phyloP scores from a whole-genome alignment of 2,888 invertebrate species.

The Hesperia comma region DNA sequence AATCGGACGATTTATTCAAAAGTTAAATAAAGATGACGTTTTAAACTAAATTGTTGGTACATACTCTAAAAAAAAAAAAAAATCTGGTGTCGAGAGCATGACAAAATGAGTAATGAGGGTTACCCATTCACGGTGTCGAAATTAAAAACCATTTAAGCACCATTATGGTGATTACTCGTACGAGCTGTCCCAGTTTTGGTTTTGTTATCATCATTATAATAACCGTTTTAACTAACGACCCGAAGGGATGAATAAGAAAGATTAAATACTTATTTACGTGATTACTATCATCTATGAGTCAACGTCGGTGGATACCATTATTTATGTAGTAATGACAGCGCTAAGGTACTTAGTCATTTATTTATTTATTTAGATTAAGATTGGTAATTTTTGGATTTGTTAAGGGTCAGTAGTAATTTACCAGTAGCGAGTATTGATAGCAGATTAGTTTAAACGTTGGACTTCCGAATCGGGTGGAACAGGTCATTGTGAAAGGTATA shows the following conservation, averaged over 20 bases:
- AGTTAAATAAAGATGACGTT: too few species aligned
- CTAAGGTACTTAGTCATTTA: constrained; percentile 4
- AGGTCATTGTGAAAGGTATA: too few species aligned
- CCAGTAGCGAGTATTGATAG: too few species aligned
- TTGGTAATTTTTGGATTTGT: not conserved
- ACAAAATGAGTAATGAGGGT: not conserved
- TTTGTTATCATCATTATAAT: not conserved
- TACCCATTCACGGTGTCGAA: not conserved
- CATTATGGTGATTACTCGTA: not conserved
- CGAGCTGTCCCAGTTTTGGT: not conserved
- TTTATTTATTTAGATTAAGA: not conserved
- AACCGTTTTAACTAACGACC: not conserved
- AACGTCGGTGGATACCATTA: constrained; percentile 8
- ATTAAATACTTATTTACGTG: constrained; percentile 14
- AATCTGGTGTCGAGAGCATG: not conserved
- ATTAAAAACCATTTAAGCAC: constrained; percentile 1
- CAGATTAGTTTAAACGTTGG: too few species aligned
- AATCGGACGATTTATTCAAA: too few species aligned
- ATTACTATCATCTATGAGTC: constrained; percentile 15
- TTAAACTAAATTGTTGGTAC: too few species aligned
- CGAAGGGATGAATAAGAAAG: constrained; percentile 11
- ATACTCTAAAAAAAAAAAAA: too few species aligned
- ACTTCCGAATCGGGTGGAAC: too few species aligned
- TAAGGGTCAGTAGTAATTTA: too few species aligned
- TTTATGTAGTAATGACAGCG: not conserved